Evolutionary conservation across 1,140 invertebrate species (phyloP).

Genomic region (Colletes latitarsis): DNA sequence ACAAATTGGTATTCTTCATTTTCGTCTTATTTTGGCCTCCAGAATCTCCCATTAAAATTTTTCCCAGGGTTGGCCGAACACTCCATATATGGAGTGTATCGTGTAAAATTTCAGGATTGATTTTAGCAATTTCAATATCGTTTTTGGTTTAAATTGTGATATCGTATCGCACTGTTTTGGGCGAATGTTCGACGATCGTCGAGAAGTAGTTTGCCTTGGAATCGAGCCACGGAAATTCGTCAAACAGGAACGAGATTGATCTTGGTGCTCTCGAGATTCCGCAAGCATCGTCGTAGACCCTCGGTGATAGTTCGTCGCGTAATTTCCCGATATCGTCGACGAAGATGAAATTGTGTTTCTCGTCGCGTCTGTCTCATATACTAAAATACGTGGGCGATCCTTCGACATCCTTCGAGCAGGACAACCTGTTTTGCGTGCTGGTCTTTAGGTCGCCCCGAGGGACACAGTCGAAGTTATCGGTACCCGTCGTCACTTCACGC

Average conservation of each 20-base stretch:
- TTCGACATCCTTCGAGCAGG: background rate
- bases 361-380: background rate
- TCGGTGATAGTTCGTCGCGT: background rate
- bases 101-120: too few species aligned
- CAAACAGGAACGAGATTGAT: background rate
- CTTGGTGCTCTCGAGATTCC: background rate
- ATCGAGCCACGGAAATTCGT: background rate
- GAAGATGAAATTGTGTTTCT: conserved; percentile 4
- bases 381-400: background rate
- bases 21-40: too few species aligned
- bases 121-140: too few species aligned
- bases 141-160: too few species aligned
- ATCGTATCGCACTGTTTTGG: too few species aligned
- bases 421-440: background rate
- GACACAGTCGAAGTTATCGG: background rate
- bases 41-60: too few species aligned
- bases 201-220: background rate
- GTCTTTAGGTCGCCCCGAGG: too few species aligned
- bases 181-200: too few species aligned
- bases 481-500: background rate
- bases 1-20: too few species aligned
- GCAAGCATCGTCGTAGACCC: background rate
- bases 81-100: too few species aligned
- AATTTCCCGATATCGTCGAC: background rate
- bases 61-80: too few species aligned